Evolutionary conservation across 2,113 vertebrate genomes (phyloP), one percentile per base, ranked within the genome.

Genomic region (Microtus richardsoni): DNA sequence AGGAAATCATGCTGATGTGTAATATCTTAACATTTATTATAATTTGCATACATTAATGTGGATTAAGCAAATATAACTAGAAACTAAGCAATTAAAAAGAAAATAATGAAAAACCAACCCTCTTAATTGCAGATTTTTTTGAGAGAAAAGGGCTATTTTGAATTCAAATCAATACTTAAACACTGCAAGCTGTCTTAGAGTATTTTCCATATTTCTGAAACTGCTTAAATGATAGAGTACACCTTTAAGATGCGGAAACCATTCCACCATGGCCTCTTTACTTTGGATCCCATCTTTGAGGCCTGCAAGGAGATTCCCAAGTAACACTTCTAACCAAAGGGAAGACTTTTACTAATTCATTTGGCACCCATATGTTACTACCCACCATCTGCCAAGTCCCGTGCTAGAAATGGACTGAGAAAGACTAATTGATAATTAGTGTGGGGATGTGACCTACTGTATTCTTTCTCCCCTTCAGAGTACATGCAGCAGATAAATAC

Each of bases 11-110:
- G 94, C 4, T 66, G 91, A 86, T 24, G 14, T 85, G 30, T 80
- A 90, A 64, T 87, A 91, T n/a, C 93, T 95, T 92, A 96, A 68
- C 70, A 91, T 97, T 97, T 97, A 97, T 97, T 97, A 47, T 88
- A 70, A 93, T 58, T 54, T 88, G 80, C 80, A n/a, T 77, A 93
- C 88, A 79, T 75, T 91, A 83, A 58, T 84, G 52, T 71, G 41
- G 66, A n/a, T 94, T 91, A 97, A 96, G 87, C 73, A 96, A 95
- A 66, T 88, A 71, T 79, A 96, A 91, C 88, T 96, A 85, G 75
- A 92, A 94, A 91, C 30, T 52, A 96, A 91, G 66, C 85, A 92
- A 95, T n/a, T 84, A 71, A 85, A 87, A 96, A 77, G 91, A 85
- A 93, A 90, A 68, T 64, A 85, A 97, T 39, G 7, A 49, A 89